These are phyloP conservation scores for Sturnira hondurensis DNA, from an alignment of 2,113 vertebrate species.

Conservation along the genomic window DNA sequence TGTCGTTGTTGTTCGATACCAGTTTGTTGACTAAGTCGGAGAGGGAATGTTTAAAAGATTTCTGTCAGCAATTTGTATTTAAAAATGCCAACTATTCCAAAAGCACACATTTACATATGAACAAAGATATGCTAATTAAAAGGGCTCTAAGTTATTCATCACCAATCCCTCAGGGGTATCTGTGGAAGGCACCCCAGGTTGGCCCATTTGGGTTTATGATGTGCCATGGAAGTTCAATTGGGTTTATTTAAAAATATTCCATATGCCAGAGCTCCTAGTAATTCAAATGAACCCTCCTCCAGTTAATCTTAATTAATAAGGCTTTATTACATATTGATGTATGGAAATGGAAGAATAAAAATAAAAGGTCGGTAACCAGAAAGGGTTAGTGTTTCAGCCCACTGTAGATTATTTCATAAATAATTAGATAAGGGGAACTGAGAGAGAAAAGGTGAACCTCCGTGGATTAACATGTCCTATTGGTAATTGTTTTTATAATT, in stretches of 20 bases:
- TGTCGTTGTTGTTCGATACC: neutral
- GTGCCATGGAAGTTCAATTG: slow-evolving; percentile 64
- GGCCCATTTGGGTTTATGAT: slow-evolving; percentile 47
- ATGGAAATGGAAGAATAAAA: slow-evolving; percentile 68
- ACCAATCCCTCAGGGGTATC: slow-evolving; percentile 38
- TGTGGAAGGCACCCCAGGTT: slow-evolving; percentile 18
- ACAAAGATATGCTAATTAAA: slow-evolving; percentile 70
- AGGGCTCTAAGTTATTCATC: slow-evolving; percentile 68
- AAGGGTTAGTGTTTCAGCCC: slow-evolving; percentile 38
- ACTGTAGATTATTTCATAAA: slow-evolving; percentile 53
- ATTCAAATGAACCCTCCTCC: slow-evolving; percentile 64
- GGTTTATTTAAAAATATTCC: slow-evolving; percentile 64
- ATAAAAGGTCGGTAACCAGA: slow-evolving; percentile 64
- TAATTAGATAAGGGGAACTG: slow-evolving; percentile 44
- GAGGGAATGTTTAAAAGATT: slow-evolving; percentile 47
- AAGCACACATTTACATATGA: slow-evolving; percentile 72
- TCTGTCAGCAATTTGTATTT: slow-evolving; percentile 46
- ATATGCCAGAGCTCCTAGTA: slow-evolving; percentile 53
- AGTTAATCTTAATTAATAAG: slow-evolving; percentile 68
- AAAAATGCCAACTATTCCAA: slow-evolving; percentile 56
- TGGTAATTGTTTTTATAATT: slow-evolving; percentile 58
- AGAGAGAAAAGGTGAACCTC: neutral
- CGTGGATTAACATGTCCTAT: slow-evolving; percentile 21
- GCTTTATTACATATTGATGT: slow-evolving; percentile 72
- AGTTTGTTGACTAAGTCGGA: slow-evolving; percentile 38